Percentiles rank a stretch among this genome's conserved stretches.
phyloP scores from a whole-genome alignment of 1,140 invertebrate species.

The Drosophila insularis region DNA sequence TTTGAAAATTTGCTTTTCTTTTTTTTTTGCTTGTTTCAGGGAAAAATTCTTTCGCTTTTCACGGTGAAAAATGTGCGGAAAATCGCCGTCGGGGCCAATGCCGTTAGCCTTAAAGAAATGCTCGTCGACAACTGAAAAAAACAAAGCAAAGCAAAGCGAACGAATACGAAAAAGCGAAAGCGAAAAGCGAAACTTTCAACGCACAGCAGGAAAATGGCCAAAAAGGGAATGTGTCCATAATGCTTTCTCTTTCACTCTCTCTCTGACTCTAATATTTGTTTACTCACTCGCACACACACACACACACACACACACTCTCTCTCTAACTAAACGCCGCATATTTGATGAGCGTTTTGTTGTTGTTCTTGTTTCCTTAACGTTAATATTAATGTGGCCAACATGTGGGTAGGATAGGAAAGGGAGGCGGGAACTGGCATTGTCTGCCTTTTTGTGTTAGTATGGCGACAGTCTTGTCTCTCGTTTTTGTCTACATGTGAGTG shows the following conservation, averaged over 20 bases:
- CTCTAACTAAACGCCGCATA: constrained; percentile 58
- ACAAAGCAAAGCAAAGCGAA: constrained; percentile 38
- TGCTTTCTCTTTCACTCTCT: constrained; percentile 22
- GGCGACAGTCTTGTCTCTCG: constrained; percentile 15
- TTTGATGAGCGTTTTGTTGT: constrained; percentile 65
- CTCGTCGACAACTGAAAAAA: constrained; percentile 65
- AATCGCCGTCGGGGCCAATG: constrained; percentile 32
- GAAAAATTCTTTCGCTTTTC: not conserved
- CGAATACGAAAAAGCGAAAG: constrained; percentile 43
- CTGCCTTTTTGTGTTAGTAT: constrained; percentile 54
- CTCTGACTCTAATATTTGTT: constrained; percentile 15
- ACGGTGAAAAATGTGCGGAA: not conserved
- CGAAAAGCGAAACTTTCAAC: constrained; percentile 63
- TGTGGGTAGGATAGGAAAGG: not conserved
- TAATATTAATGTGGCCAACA: constrained; percentile 68
- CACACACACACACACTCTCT: not conserved
- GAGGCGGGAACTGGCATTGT: constrained; percentile 54
- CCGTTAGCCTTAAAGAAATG: constrained; percentile 71
- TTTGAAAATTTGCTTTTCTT: too few relatives aligned
- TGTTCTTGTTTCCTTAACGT: constrained; percentile 56
- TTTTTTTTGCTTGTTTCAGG: not conserved
- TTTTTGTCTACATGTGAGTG: constrained; percentile 27
- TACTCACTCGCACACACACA: constrained; percentile 21
- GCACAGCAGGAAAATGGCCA: constrained; percentile 69
- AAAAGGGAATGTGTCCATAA: constrained; percentile 43